phyloP scores from a whole-genome alignment of 2,113 vertebrate genomes.

The Noctilio leporinus region DNA sequence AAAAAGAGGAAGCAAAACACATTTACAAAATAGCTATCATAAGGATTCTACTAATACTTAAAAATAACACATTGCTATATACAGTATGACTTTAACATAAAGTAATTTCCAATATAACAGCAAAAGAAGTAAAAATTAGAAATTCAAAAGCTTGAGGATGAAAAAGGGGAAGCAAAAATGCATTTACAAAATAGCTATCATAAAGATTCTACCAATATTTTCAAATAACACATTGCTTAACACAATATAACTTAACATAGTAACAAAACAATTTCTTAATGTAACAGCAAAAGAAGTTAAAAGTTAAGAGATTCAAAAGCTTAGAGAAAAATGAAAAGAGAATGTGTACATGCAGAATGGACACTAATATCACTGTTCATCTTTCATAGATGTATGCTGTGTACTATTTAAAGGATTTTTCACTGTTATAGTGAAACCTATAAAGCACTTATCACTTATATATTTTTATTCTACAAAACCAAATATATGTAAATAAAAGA shows the following conservation, averaged over 20 bases:
- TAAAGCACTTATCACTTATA: not conserved
- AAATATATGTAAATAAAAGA: constrained; percentile 14
- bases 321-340: not conserved
- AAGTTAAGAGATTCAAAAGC: not conserved
- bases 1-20: constrained; percentile 36
- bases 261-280: not conserved
- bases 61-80: not conserved
- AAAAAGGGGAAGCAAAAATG: constrained; percentile 20
- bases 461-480: not conserved
- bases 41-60: not conserved
- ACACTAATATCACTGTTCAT: not conserved
- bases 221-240: not conserved
- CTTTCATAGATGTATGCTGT: not conserved
- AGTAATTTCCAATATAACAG: not conserved
- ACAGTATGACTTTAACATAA: not conserved
- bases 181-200: constrained; percentile 14
- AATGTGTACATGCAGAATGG: not conserved
- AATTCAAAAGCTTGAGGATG: not conserved
- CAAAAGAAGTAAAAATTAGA: not conserved
- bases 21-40: constrained; percentile 22
- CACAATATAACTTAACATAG: not conserved
- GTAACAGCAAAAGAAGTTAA: not conserved
- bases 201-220: not conserved
- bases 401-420: not conserved
- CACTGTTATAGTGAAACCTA: not conserved